Percentiles rank a stretch among this genome's conserved stretches.
Conservation (phyloP, 2,888 invertebrate genomes). For the Ommatoiulus sabulosus region DNA sequence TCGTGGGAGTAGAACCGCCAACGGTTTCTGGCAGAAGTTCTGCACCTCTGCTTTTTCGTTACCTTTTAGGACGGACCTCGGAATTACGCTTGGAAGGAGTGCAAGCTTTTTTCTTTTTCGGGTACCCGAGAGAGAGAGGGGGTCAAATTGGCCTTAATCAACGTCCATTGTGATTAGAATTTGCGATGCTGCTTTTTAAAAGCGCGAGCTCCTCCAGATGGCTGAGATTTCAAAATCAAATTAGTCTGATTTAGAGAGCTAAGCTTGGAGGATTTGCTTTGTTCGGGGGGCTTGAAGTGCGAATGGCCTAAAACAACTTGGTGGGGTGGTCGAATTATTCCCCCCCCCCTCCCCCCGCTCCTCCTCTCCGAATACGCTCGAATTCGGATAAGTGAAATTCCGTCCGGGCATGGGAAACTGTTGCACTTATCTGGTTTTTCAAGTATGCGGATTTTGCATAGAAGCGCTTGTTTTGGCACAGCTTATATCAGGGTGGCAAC, state of each 20-base stretch:
- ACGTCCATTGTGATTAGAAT: background rate
- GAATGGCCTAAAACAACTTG: too few species aligned
- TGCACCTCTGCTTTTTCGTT: background rate
- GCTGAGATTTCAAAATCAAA: slow-evolving; percentile 18
- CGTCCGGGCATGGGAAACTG: too few species aligned
- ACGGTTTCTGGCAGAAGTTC: too few species aligned
- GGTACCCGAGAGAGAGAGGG: background rate
- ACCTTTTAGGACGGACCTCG: background rate
- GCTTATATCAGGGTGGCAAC: too few species aligned
- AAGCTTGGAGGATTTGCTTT: background rate
- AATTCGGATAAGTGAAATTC: too few species aligned
- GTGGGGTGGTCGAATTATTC: too few species aligned
- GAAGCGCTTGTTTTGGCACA: too few species aligned
- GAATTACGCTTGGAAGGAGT: background rate
- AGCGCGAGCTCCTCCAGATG: background rate
- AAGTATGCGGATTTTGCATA: too few species aligned
- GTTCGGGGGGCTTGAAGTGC: background rate
- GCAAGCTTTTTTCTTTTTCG: too few species aligned
- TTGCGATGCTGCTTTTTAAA: background rate
- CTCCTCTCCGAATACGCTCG: too few species aligned
- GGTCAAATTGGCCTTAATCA: slow-evolving; percentile 11
- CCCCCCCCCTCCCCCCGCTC: too few species aligned
- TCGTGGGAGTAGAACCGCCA: background rate
- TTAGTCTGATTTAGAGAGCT: background rate
- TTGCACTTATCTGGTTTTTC: too few species aligned